Base-by-base conservation (phyloP, 2,888 invertebrate genomes). In the Hypomecis punctinalis region DNA sequence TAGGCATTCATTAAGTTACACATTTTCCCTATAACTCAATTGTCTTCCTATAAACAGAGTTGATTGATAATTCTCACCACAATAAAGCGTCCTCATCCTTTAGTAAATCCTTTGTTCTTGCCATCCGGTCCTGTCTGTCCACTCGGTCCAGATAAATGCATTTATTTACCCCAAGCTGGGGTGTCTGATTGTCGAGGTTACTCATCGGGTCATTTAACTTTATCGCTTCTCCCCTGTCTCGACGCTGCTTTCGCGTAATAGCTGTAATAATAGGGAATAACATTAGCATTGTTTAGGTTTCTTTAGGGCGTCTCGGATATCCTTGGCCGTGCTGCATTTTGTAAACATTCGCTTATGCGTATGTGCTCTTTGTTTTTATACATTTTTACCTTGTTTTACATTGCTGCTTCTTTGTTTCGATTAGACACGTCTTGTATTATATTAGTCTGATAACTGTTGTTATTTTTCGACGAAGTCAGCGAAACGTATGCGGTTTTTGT, bases 171-270 rank as follows among this genome's bases (percentile, higher is more conserved):
- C 77, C 74, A 72, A 43, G 71, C 65, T 77, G 76, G 81, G 80
- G 81, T 72, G 79, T 73, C 76, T 81, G 86, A 84, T 83, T 87
- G 84, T 75, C 77, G 77, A 77, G 73, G 76, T 83, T 82, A 84
- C 80, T 84, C 83, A 79, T 78, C 77, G 79, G 85, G 83, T 84
- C 85, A 83, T 80, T 85, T 83, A 82, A 85, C 84, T 84, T 83
- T 84, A 82, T 83, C 80, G 70, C 72, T 71, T 75, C 69, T 63
- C 68, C 55, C 43, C 49, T 54, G 62, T 62, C 48, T 42, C 43
- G 13, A 46, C 47, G 11, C 47, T 59, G 56, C 64, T 63, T n/a
- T 59, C 54, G 48, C 57, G 63, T 66, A 65, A 63, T 56, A 48
- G 0, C 36, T 35, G 61, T 52, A 42, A 53, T 40, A 45, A 13